A percentile compares a stretch with the other conserved stretches of the same genome.
phyloP scores from a whole-genome alignment of 2,888 invertebrate genomes.

The Philopedon plagiatum region DNA sequence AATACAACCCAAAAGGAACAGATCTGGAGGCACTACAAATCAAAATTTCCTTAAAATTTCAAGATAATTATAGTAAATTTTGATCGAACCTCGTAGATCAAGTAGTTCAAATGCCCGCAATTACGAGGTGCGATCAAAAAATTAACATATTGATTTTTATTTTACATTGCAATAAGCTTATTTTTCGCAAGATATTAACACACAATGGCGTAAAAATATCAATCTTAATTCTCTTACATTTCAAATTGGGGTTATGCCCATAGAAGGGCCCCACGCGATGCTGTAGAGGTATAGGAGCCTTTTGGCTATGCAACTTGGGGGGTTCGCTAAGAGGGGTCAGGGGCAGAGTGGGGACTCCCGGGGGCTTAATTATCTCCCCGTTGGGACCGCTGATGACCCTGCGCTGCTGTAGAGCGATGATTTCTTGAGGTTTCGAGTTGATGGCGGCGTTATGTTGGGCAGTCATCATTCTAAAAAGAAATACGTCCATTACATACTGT shows the following conservation, averaged over 20 bases:
- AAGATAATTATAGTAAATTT: neutral
- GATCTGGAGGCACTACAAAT: constrained; percentile 80
- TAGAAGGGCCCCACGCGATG: constrained; percentile 80
- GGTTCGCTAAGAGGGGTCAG: constrained; percentile 64
- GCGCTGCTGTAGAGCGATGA: constrained; percentile 72
- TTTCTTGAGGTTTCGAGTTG: constrained; percentile 71
- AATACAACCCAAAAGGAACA: constrained; percentile 93
- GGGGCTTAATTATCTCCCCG: constrained; percentile 66
- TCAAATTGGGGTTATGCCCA: constrained; percentile 93
- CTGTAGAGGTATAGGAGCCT: constrained; percentile 70
- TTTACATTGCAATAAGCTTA: neutral
- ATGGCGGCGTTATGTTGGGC: constrained; percentile 82
- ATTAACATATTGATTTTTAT: neutral
- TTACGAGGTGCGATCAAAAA: constrained; percentile 1
- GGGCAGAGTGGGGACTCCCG: constrained; percentile 68
- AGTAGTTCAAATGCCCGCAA: constrained; percentile 6
- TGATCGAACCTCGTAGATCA: neutral
- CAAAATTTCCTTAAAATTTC: no score
- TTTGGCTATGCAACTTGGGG: constrained; percentile 69
- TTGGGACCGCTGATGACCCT: constrained; percentile 68
- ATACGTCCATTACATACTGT: neutral
- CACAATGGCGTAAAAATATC: neutral
- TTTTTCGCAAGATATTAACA: neutral
- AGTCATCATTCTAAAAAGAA: constrained; percentile 79
- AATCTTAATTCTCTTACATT: constrained; percentile 67